Conservation (phyloP, 2,797 vertebrate genomes). For the Semotilus atromaculatus region DNA sequence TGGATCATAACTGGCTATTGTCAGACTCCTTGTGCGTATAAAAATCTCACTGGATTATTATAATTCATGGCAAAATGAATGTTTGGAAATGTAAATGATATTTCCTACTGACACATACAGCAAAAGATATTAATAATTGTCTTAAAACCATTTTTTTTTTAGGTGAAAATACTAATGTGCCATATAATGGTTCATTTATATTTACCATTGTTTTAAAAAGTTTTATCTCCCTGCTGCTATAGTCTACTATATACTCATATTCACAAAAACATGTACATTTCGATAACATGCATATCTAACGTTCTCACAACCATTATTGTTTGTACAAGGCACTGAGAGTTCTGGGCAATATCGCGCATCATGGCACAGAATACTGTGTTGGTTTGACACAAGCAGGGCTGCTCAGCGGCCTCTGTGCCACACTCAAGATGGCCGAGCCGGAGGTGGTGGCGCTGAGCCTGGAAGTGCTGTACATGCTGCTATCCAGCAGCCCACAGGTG, state of each 20-base stretch:
- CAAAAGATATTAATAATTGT: no score
- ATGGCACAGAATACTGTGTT: slow-evolving; percentile 80
- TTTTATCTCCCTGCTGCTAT: neutral
- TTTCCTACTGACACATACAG: no score
- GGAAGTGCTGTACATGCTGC: slow-evolving; percentile 86
- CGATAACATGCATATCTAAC: neutral
- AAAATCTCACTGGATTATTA: no score
- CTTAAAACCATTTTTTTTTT: no score
- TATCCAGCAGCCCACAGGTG: slow-evolving; percentile 80
- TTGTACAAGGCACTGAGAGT: slow-evolving; percentile 83
- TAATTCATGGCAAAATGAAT: no score
- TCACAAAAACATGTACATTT: neutral
- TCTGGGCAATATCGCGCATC: slow-evolving; percentile 86
- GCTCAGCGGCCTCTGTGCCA: slow-evolving; percentile 77
- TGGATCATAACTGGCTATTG: no score
- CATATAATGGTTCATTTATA: no score
- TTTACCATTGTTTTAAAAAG: no score
- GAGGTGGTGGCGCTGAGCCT: slow-evolving; percentile 84
- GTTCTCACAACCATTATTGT: neutral
- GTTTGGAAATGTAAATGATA: no score
- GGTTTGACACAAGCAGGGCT: slow-evolving; percentile 73
- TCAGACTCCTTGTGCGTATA: no score
- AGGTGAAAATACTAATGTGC: no score
- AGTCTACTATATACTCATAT: neutral
- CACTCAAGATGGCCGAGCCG: slow-evolving; percentile 76